phyloP scores from a whole-genome alignment of 2,797 vertebrate genomes.

The Periophthalmus magnuspinnatus region DNA sequence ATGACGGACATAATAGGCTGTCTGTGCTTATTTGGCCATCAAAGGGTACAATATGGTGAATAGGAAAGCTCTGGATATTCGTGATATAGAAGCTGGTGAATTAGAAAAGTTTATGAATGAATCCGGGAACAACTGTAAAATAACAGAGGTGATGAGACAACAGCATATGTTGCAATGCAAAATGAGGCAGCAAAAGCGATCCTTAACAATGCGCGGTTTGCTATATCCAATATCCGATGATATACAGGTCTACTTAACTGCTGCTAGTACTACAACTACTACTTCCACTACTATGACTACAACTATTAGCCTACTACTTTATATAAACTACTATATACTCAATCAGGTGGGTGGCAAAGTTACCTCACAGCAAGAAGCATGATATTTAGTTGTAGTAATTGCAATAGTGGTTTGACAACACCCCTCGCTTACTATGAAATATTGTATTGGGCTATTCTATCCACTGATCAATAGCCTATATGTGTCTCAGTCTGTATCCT shows the following conservation, averaged over 20 bases:
- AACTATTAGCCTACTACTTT: no score
- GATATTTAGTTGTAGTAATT: background rate
- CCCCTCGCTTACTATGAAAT: background rate
- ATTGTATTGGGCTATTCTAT: background rate
- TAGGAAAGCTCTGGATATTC: constrained; percentile 4
- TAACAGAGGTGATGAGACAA: no score
- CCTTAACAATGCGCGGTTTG: background rate
- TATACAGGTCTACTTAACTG: no score
- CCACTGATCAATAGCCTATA: background rate
- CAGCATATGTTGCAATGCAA: no score
- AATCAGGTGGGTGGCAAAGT: background rate
- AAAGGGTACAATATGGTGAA: constrained; percentile 25
- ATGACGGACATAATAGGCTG: constrained; percentile 45
- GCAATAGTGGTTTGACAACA: background rate
- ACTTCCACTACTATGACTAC: no score
- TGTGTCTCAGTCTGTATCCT: no score
- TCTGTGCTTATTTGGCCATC: constrained; percentile 54
- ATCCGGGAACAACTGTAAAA: background rate
- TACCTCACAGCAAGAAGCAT: background rate
- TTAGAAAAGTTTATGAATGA: background rate
- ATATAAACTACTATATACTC: no score
- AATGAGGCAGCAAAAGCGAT: background rate
- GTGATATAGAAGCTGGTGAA: background rate
- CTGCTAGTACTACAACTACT: no score
- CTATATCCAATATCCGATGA: background rate